phyloP scores from a whole-genome alignment of 2,797 vertebrate species.

The Sebastes goodei region DNA sequence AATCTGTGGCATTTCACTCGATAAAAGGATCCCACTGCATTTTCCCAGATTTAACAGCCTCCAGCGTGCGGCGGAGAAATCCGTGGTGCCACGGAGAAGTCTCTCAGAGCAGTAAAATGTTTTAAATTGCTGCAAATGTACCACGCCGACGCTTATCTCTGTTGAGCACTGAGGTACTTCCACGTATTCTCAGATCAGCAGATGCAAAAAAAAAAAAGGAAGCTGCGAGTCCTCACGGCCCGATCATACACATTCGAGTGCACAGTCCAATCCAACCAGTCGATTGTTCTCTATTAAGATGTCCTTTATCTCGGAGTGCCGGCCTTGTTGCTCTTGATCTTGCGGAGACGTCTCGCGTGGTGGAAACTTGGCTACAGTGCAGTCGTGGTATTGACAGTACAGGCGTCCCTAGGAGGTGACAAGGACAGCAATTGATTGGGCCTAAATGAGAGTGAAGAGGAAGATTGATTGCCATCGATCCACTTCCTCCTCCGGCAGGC shows the following conservation, averaged over 20 bases:
- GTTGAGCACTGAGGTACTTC: slow-evolving; percentile 13
- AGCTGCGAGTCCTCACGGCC: slow-evolving; percentile 7
- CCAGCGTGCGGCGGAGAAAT: slow-evolving; percentile 6
- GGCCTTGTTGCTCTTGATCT: slow-evolving; percentile 50
- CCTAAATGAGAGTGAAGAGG: slow-evolving; percentile 78
- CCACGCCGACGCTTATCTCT: slow-evolving; percentile 31
- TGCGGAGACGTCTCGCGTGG: slow-evolving; percentile 35
- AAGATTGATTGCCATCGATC: slow-evolving; percentile 77
- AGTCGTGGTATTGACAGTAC: slow-evolving; percentile 57
- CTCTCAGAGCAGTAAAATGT: slow-evolving; percentile 27
- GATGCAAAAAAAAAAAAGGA: slow-evolving; percentile 1
- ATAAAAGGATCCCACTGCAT: slow-evolving; percentile 57
- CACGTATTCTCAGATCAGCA: slow-evolving; percentile 22
- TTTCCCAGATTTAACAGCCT: slow-evolving; percentile 41
- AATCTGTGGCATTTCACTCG: slow-evolving; percentile 69
- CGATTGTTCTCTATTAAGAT: slow-evolving; percentile 67
- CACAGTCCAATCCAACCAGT: slow-evolving; percentile 23
- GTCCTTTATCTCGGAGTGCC: slow-evolving; percentile 51
- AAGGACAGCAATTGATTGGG: slow-evolving; percentile 77
- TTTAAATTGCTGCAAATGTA: slow-evolving; percentile 54
- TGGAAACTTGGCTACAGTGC: slow-evolving; percentile 49
- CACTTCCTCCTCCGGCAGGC: slow-evolving; percentile 51
- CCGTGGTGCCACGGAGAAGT: neutral
- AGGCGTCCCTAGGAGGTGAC: slow-evolving; percentile 69
- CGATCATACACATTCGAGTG: neutral